Evolutionary conservation across 1,140 invertebrate species (phyloP).

Genomic region (Leucophenga varia): DNA sequence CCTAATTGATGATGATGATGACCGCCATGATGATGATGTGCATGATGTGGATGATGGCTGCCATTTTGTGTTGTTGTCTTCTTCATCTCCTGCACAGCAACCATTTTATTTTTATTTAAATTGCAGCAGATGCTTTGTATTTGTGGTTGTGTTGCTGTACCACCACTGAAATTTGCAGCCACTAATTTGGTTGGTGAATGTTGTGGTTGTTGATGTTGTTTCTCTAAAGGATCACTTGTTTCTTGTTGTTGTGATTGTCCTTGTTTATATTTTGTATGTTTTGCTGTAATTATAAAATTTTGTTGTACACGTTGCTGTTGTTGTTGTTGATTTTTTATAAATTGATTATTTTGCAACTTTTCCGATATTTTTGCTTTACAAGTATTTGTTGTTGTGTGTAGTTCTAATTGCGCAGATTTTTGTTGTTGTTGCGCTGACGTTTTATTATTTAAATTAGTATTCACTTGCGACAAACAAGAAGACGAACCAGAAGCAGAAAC

Average conservation of each 20-base stretch:
- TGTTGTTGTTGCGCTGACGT: conserved; percentile 16
- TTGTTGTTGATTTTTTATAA: conserved; percentile 43
- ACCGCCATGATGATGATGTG: conserved; percentile 22
- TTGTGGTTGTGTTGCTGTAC: no score
- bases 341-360: conserved; percentile 52
- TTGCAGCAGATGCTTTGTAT: no score
- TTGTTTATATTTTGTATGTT: conserved; percentile 5
- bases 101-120: conserved; percentile 54
- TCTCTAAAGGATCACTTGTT: conserved; percentile 9
- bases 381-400: conserved; percentile 9
- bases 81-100: conserved; percentile 54
- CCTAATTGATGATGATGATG: conserved; percentile 14
- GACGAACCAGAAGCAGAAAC: no score
- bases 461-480: conserved; percentile 10
- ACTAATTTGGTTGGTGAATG: conserved; percentile 44
- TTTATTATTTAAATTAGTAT: conserved; percentile 11
- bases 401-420: background rate
- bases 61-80: conserved; percentile 50
- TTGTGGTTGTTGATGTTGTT: conserved; percentile 18
- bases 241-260: no score
- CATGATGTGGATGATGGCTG: conserved; percentile 38
- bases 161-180: conserved; percentile 19
- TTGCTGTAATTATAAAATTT: background rate
- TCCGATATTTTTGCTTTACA: conserved; percentile 46
- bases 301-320: conserved; percentile 24